Percentiles rank a stretch among this genome's conserved stretches.
phyloP scores from a whole-genome alignment of 2,797 vertebrate species.

The Halcyon badia region DNA sequence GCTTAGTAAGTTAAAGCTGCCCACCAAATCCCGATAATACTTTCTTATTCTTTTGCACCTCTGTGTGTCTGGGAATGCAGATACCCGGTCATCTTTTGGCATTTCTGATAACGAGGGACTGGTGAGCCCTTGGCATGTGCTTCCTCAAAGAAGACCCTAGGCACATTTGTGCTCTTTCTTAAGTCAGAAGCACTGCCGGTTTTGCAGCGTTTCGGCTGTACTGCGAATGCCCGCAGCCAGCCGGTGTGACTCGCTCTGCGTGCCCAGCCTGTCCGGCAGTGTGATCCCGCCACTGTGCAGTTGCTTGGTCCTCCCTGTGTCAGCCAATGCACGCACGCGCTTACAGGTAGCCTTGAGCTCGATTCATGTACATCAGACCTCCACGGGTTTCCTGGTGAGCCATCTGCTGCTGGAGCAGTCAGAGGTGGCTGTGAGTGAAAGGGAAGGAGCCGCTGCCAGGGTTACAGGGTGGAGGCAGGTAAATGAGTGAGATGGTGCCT shows the following conservation, averaged over 20 bases:
- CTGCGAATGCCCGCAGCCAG: accelerated
- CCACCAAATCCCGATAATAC: background rate
- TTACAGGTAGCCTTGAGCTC: background rate
- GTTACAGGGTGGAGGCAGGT: accelerated
- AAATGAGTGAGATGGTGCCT: background rate
- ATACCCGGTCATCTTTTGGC: background rate
- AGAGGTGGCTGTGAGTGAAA: background rate
- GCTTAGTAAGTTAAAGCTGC: background rate
- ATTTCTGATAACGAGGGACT: background rate
- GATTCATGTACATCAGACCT: background rate
- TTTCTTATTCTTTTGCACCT: background rate
- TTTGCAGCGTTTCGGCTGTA: accelerated
- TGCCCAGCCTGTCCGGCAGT: accelerated
- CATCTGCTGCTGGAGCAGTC: background rate
- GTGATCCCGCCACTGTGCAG: background rate
- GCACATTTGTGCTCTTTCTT: accelerated
- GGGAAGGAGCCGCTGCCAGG: background rate
- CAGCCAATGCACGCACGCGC: accelerated
- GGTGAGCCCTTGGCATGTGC: background rate
- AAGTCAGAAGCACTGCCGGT: background rate
- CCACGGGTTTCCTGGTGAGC: background rate
- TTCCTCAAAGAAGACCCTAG: background rate
- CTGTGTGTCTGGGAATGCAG: background rate
- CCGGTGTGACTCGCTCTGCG: accelerated
- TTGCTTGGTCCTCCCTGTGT: background rate